Percentiles rank a stretch among this genome's conserved stretches.
These are phyloP conservation scores for Lacanobia oleracea DNA, from an alignment of 2,888 invertebrate genomes.

Conservation along the genomic window DNA sequence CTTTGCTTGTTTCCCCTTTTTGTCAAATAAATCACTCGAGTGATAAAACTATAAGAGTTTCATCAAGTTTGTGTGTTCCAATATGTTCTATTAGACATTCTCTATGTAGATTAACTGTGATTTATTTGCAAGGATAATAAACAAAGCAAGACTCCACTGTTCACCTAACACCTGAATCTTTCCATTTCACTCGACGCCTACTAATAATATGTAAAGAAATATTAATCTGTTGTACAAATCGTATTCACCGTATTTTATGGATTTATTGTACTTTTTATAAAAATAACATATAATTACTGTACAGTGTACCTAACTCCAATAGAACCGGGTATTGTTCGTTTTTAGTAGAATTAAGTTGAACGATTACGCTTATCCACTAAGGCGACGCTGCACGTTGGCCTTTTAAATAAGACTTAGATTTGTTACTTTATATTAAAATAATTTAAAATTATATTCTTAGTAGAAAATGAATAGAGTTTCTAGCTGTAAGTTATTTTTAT, in stretches of 20 bases:
- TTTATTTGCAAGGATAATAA: slow-evolving; percentile 20
- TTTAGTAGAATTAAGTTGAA: slow-evolving; percentile 83
- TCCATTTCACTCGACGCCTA: slow-evolving; percentile 44
- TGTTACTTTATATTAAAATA: slow-evolving; percentile 84
- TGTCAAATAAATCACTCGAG: slow-evolving; percentile 15
- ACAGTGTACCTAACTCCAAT: slow-evolving; percentile 66
- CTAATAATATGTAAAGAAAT: slow-evolving; percentile 29
- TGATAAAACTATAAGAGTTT: slow-evolving; percentile 2
- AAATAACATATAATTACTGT: slow-evolving; percentile 52
- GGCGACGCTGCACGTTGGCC: slow-evolving; percentile 80
- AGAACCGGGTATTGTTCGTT: slow-evolving; percentile 75
- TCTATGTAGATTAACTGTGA: slow-evolving; percentile 18
- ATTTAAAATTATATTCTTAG: slow-evolving; percentile 78
- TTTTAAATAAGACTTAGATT: slow-evolving; percentile 88
- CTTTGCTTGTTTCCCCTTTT: slow-evolving; percentile 11
- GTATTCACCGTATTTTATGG: slow-evolving; percentile 63
- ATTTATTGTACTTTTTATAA: slow-evolving; percentile 56
- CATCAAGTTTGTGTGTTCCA: not conserved
- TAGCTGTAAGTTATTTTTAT: slow-evolving; percentile 87
- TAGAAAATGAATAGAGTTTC: slow-evolving; percentile 73
- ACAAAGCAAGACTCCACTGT: slow-evolving; percentile 44
- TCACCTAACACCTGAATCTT: slow-evolving; percentile 35
- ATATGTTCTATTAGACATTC: slow-evolving; percentile 6
- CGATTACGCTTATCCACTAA: slow-evolving; percentile 87
- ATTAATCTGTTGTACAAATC: slow-evolving; percentile 66